Evolutionary conservation across 2,113 vertebrate genomes (phyloP), one percentile per base, ranked within the genome.

Genomic region (Myrmecobius fasciatus): DNA sequence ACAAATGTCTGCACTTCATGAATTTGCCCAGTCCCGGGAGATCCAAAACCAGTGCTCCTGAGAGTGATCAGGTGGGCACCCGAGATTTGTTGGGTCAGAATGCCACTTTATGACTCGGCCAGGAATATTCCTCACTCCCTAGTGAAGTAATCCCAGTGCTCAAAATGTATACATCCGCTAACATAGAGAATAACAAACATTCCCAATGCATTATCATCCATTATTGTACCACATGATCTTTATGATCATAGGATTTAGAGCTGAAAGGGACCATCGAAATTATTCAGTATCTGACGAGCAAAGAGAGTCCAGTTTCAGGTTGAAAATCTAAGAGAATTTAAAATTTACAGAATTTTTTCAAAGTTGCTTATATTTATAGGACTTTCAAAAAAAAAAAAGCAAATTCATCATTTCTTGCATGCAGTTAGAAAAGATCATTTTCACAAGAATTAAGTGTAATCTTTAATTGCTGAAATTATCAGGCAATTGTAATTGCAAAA

Each of bases 261-360:
- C 36, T 36, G 60, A 67, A 83, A 26, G 36, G 17, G 36, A n/a
- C 20, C 67, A 43, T 83, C 43, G 17, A 75, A n/a, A 83, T 43
- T 83, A 83, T 83, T 7, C 7, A 83, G n/a, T 43, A 24, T 83
- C n/a, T 43, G 67, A 24, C n/a, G 8, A 83, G 67, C 67, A 83
- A 43, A 83, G 67, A 83, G 22, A 83, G 43, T 8, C 17, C n/a
- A 2, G 6, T 43, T 83, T 83, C n/a, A 2, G 17, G 36, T 83
- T 43, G n/a, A 43, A 22, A 83, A 83, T 17, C 24, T 24, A 83
- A 83, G 17, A 43, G n/a, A 43, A 43, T 83, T 83, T 83, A 24
- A 83, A 93, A 93, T 96, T 43, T 95, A 12, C 31, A n/a, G 49
- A 22, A 43, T 20, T 91, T 97, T 97, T 96, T 26, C 90, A 22